Base-by-base conservation (phyloP, 2,888 invertebrate species). In the Psylliodes chrysocephalus region DNA sequence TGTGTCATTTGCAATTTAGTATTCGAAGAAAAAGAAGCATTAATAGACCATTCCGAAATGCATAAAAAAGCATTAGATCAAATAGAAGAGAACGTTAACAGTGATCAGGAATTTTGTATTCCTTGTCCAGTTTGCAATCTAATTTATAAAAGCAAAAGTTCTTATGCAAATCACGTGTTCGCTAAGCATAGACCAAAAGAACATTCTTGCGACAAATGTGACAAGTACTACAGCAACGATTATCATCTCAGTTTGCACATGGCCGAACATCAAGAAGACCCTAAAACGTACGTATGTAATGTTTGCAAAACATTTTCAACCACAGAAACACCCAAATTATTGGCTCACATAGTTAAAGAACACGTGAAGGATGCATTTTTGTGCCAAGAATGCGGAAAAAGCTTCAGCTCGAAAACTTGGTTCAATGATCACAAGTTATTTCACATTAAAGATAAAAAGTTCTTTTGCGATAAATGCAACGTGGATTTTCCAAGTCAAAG, bases 341-440 rank as follows among this genome's bases (percentile, higher is more conserved):
- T 56, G 10, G 49, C 51, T 73, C 70, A 75, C 70, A 61, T 75
- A 71, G 30, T 60, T 5, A 42, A 54, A 1, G 61, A 66, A 18
- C 72, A 72, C 10, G 54, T 62, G 8, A 74, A 77, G 15, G 75
- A 83, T 63, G 84, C 84, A 59, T 86, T 85, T 73, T 83, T 82
- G 64, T 86, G 86, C 72, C 82, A 83, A 51, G 82, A 83, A 6
- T 86, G 86, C 72, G 82, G 83, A 67, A 85, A 85, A 73, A 83
- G 83, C 15, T 86, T 86, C 64, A 83, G 83, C 78, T 83, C 84
- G 68, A 79, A 82, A 54, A 83, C 83, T 28, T 85, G 85, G 80
- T 85, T 84, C 56, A 80, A 83, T 70, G 85, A 86, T 55, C 87
- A 87, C 77, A 83, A 84, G 71, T 86, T 86, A 73, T 85, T 84